Evolutionary conservation across 2,797 vertebrate genomes (phyloP).

Genomic region (Enteromius viviparus): DNA sequence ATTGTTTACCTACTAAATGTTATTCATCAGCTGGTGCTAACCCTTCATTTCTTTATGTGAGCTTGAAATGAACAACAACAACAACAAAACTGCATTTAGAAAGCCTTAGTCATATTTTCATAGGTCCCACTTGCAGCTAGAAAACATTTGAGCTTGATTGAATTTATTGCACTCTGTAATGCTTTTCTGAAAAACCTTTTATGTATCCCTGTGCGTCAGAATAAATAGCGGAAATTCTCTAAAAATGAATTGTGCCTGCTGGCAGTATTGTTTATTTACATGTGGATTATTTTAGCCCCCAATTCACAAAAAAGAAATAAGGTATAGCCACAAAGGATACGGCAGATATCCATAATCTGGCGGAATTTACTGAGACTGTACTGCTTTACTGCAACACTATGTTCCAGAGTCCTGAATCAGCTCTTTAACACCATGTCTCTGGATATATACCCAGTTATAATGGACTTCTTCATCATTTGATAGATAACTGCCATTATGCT

Average conservation of each 20-base stretch:
- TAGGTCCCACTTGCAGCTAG: not conserved
- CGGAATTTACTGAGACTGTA: not conserved
- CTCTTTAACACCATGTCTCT: not conserved
- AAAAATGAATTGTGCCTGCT: not conserved
- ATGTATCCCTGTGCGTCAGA: not conserved
- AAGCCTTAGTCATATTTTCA: constrained; percentile 1
- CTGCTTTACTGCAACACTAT: not conserved
- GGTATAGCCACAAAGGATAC: not conserved
- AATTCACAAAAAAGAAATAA: not conserved
- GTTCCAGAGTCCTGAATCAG: constrained; percentile 14
- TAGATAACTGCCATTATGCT: not conserved
- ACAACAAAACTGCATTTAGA: not conserved
- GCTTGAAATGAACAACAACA: not conserved
- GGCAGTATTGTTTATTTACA: not conserved
- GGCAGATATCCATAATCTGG: not conserved
- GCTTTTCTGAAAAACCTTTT: not conserved
- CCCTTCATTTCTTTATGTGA: not conserved
- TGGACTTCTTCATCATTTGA: not conserved
- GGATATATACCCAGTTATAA: not conserved
- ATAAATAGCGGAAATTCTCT: not conserved
- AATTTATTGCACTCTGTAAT: not conserved
- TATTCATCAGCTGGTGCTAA: not conserved
- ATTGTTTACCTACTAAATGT: constrained; percentile 7
- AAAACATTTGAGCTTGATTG: constrained; percentile 9
- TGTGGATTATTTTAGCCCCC: not conserved